Evolutionary conservation across 2,113 vertebrate species (phyloP).

Genomic region (Cyprinodon brontotheroides): DNA sequence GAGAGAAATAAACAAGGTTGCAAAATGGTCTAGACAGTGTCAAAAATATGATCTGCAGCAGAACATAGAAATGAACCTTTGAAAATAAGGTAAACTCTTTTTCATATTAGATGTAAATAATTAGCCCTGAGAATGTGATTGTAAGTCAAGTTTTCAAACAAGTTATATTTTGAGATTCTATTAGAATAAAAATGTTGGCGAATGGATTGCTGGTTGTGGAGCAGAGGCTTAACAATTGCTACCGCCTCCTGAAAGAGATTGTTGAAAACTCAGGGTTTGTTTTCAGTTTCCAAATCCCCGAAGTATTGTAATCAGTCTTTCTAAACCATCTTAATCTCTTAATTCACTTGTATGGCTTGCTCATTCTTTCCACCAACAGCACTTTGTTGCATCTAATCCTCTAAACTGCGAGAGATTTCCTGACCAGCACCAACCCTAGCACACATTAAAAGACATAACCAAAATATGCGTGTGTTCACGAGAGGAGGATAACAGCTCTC

Average conservation of each 20-base stretch:
- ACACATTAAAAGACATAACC: slow-evolving; percentile 73
- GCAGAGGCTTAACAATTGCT: slow-evolving; percentile 62
- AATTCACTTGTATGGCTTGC: slow-evolving; percentile 82
- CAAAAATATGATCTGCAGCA: too few species aligned
- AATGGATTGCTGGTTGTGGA: slow-evolving; percentile 36
- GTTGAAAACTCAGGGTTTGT: slow-evolving; percentile 78
- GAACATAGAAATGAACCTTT: neutral
- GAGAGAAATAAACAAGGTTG: neutral
- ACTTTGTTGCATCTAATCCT: slow-evolving; percentile 82
- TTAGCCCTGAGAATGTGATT: slow-evolving; percentile 1
- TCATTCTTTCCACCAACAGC: slow-evolving; percentile 76
- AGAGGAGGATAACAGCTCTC: slow-evolving; percentile 62
- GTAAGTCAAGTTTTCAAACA: neutral
- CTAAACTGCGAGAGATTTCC: slow-evolving; percentile 81
- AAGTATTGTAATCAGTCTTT: slow-evolving; percentile 83
- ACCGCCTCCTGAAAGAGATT: slow-evolving; percentile 69
- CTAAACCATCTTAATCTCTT: slow-evolving; percentile 86
- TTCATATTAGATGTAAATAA: neutral
- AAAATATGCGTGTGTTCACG: slow-evolving; percentile 61
- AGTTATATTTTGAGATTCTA: slow-evolving; percentile 42
- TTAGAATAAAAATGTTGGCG: slow-evolving; percentile 50
- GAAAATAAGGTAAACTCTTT: neutral
- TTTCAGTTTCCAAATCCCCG: slow-evolving; percentile 80
- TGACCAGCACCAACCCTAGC: slow-evolving; percentile 68
- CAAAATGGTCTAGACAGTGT: neutral